Percentiles rank a stretch among this genome's conserved stretches.
Conservation (phyloP, 2,113 vertebrate species). For the Xyrauchen texanus region DNA sequence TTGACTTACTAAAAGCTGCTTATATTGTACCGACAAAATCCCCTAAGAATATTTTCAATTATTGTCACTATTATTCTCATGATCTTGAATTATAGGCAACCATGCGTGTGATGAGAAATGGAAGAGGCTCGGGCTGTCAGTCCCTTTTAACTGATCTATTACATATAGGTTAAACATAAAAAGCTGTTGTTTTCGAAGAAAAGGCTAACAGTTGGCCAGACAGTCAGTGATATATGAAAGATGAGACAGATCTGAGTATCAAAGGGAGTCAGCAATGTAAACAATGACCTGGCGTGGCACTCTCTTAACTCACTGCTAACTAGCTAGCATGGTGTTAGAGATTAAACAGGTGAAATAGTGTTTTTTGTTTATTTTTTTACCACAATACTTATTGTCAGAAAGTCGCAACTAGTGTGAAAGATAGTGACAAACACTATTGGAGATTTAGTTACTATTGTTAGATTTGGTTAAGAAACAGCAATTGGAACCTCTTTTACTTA, state of each 20-base stretch:
- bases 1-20: neutral
- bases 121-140: neutral
- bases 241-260: neutral
- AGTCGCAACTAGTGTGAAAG: neutral
- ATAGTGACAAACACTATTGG: no score
- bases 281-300: constrained; percentile 61
- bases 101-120: no score
- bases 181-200: neutral
- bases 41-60: neutral
- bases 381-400: neutral
- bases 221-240: neutral
- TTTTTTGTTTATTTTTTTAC: neutral
- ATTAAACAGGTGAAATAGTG: neutral
- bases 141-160: neutral
- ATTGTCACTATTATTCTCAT: neutral
- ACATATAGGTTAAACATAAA: neutral
- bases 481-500: neutral
- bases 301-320: constrained; percentile 17
- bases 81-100: no score
- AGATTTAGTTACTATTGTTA: neutral
- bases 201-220: neutral
- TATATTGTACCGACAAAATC: neutral
- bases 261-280: constrained; percentile 54
- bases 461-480: neutral
- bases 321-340: constrained; percentile 13